Evolutionary conservation across 2,113 vertebrate genomes (phyloP).

Genomic region (Numenius arquata): DNA sequence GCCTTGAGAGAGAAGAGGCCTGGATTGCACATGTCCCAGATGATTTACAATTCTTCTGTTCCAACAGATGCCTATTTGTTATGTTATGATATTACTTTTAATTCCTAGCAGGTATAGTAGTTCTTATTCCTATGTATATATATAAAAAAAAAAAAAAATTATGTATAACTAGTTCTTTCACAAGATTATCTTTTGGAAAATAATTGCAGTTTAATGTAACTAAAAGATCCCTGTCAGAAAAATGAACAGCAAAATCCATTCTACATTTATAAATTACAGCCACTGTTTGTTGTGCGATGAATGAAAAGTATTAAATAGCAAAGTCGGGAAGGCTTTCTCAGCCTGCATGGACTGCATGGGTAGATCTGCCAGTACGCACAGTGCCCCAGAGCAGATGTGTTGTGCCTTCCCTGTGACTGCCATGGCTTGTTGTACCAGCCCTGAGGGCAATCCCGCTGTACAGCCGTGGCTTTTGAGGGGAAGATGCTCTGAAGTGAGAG

Average conservation of each 20-base stretch:
- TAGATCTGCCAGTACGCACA: fast-evolving
- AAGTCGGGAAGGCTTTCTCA: background rate
- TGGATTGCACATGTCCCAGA: conserved; percentile 32
- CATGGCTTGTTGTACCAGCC: background rate
- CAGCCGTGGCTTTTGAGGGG: background rate
- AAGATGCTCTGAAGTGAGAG: fast-evolving
- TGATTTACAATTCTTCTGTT: conserved; percentile 3
- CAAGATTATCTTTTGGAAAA: background rate
- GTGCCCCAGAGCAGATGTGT: background rate
- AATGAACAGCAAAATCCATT: background rate
- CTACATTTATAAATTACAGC: background rate
- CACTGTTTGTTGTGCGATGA: background rate
- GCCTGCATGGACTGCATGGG: fast-evolving
- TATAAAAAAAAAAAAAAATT: no score
- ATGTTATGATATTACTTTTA: background rate
- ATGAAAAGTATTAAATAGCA: background rate
- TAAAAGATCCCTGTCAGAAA: background rate
- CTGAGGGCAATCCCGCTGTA: background rate
- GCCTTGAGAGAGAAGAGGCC: background rate
- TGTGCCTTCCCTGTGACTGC: background rate
- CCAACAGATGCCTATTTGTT: conserved; percentile 6
- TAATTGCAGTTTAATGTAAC: background rate
- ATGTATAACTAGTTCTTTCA: background rate
- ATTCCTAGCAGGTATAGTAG: background rate
- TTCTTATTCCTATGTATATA: background rate